Conservation (phyloP, 2,888 invertebrate species). For the Caenorhabditis japonica region DNA sequence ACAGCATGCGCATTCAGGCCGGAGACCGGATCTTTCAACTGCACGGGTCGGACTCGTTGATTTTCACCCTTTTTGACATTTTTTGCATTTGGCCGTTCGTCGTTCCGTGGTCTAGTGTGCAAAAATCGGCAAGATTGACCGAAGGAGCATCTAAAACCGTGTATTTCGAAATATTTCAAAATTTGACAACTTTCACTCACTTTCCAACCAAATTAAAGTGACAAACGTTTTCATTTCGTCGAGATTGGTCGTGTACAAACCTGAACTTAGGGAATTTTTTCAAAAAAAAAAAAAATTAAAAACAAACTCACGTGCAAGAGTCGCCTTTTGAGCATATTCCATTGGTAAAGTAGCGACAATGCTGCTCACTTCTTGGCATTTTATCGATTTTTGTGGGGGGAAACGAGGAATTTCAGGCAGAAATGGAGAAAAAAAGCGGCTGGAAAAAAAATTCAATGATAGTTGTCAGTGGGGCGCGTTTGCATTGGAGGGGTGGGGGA, state of each 20-base stretch:
- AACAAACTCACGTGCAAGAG: conserved; percentile 25
- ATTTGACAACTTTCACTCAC: conserved; percentile 51
- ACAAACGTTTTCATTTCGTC: conserved; percentile 57
- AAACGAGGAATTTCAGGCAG: background rate
- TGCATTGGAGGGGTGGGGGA: conserved; percentile 2
- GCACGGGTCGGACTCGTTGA: conserved; percentile 22
- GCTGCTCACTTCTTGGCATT: conserved; percentile 13
- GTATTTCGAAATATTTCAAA: too few species aligned
- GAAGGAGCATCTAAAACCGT: conserved; percentile 62
- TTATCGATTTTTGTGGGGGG: background rate
- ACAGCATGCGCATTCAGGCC: conserved; percentile 52
- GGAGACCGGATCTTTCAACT: conserved; percentile 22
- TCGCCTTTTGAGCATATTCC: conserved; percentile 58
- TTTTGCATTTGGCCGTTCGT: background rate
- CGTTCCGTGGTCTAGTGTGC: conserved; percentile 17
- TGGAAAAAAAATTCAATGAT: conserved; percentile 14
- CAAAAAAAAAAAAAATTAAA: background rate
- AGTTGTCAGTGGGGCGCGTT: conserved; percentile 25
- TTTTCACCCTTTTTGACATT: background rate
- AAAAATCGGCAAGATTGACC: conserved; percentile 64
- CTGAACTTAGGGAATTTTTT: background rate
- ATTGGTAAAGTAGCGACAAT: conserved; percentile 64
- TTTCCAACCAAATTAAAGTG: conserved; percentile 65
- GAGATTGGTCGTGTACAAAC: conserved; percentile 12
- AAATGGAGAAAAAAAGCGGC: background rate